Base-by-base conservation (phyloP, 2,797 vertebrate species). In the Oreonectes daqikongensis region DNA sequence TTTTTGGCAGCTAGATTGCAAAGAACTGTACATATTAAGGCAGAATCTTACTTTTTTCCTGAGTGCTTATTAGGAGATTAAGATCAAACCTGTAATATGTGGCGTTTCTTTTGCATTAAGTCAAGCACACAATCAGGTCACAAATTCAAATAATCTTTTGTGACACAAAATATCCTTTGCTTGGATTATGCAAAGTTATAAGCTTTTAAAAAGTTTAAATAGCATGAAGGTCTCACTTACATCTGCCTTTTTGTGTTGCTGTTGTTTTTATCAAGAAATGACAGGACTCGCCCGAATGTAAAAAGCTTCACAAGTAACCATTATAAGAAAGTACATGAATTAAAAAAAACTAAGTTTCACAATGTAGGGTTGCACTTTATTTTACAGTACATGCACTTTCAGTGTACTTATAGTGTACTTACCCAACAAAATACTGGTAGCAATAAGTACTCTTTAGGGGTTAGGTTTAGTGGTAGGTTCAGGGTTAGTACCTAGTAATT, bases 161-260 rank as follows among this genome's bases (percentile, higher is more conserved):
- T 64, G 75, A 75, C 61, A 77, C 68, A 85, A 46, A 84, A 82
- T 82, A 65, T 82, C 72, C 80, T 80, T 83, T 78, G 82, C 79
- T 82, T 79, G 52, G 69, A 67, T 70, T 85, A 76, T 78, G 59
- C 61, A 53, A 63, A 87, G 79, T 76, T 72, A 53, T 66, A 69
- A 52, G 30, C 42, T 69, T 17, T 65, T 32, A 60, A 20, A 69
- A 53, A 40, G 26, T 52, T 42, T 15, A n/a, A n/a, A n/a, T n/a
- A n/a, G 22, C 22, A 28, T n/a, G 30, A 64, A 42, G 35, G 15
- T 48, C 18, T 70, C 68, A 52, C 24, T 26, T 68, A 9, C 38
- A 50, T 69, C 24, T n/a, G 18, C 50, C 5, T 48, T 67, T 67
- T 46, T 57, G 44, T 18, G 24, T 50, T 60, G 72, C 61, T 46